Base-by-base conservation (phyloP, 1,140 invertebrate species). In the Cardiocondyla obscurior region DNA sequence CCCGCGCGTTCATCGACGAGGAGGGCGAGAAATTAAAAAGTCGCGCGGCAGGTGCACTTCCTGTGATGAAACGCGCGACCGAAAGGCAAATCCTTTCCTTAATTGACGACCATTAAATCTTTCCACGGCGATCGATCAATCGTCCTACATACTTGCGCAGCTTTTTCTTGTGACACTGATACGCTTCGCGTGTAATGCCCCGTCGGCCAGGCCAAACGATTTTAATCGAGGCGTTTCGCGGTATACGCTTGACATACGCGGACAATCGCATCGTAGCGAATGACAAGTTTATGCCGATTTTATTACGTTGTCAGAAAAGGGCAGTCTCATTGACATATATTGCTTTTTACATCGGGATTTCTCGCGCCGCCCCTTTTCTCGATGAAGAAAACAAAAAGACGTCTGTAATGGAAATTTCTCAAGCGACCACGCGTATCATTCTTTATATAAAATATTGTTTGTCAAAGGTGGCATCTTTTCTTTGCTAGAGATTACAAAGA, bases 91-190 rank as follows among this genome's bases (percentile, higher is more conserved):
- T 79, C 62, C 46, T 79, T 69, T 67, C 33, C 62, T 69, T 79
- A 79, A 79, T 69, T 79, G 74, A 79, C 74, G 62, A 67, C 36
- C 74, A 79, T 79, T 79, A 67, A 69, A 69, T 69, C 58, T 69
- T 55, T 79, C 49, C 74, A 79, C 62, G 46, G 62, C 49, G 36
- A 79, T 79, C 74, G 39, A 77, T 77, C 74, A 67, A 53, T 62
- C 46, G 60, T 77, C 60, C 74, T 67, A 79, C 74, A 67, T 67
- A 77, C 74, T 28, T 67, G 60, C 57, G 36, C 72, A 25, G 55
- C 6, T 55, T 19, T 79, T 79, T 69, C 62, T 79, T 69, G 62
- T 69, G 74, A 69, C 60, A 77, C 58, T 64, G 73, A 76, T 62
- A 76, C 42, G 60, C 73, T 53, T 2, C 22, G 46, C 60, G 46